A percentile compares a stretch with the other conserved stretches of the same genome.
Evolutionary conservation across 1,140 invertebrate species (phyloP).

Genomic region (Latrodectus geometricus): DNA sequence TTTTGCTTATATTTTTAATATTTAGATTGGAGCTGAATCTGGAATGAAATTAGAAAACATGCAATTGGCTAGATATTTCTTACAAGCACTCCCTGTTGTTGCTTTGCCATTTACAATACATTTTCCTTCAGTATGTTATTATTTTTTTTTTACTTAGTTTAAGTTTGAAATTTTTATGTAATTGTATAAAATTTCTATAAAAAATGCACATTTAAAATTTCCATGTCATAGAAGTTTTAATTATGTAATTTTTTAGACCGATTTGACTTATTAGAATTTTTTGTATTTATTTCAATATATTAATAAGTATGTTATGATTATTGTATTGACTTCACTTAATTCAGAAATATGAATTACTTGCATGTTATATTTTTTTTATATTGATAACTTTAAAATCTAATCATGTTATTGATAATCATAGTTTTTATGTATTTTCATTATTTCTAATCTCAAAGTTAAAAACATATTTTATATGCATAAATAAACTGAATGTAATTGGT

Average conservation of each 20-base stretch:
- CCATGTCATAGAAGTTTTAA: neutral
- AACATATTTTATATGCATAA: too few species aligned
- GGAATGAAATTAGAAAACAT: constrained; percentile 75
- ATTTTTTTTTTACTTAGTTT: neutral
- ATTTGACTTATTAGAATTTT: too few species aligned
- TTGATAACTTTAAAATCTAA: too few species aligned
- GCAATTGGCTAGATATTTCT: constrained; percentile 76
- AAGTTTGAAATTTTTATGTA: constrained; percentile 3
- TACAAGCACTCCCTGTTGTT: constrained; percentile 82
- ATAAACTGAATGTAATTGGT: too few species aligned
- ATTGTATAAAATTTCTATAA: neutral
- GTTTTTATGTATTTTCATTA: too few species aligned
- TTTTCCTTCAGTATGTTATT: constrained; percentile 81
- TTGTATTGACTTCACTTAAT: neutral
- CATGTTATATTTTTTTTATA: neutral
- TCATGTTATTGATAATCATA: too few species aligned
- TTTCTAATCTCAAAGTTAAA: too few species aligned
- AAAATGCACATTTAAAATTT: neutral
- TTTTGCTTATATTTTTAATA: constrained; percentile 54
- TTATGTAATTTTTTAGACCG: too few species aligned
- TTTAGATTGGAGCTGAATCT: constrained; percentile 82
- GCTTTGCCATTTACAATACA: constrained; percentile 88
- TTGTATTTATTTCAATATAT: neutral
- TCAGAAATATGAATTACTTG: neutral
- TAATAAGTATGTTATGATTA: neutral